Base-by-base conservation (phyloP, 2,888 invertebrate species). In the Eupithecia subfuscata region DNA sequence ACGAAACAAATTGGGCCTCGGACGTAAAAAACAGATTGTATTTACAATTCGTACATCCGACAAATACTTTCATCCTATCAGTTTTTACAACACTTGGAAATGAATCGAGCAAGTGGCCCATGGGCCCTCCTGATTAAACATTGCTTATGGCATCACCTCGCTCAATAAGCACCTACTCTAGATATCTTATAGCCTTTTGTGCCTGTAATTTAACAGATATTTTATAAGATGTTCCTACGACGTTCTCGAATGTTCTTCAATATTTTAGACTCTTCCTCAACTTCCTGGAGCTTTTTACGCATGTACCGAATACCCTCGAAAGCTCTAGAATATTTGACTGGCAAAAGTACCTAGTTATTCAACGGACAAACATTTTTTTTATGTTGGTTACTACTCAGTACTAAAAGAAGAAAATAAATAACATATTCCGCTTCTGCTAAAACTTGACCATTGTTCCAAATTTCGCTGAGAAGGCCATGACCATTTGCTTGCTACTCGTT, bases 1-100 rank as follows among this genome's bases (percentile, higher is more conserved):
- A 75, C 78, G 73, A 76, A 76, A 77, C 78, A 74, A 82, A 82
- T 79, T 79, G 82, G 73, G 70, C 76, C 74, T 78, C 71, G 73
- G 75, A 73, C 74, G 76, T 77, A 79, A 74, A 71, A 72, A 75
- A 75, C 75, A 25, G 52, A 77, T 77, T 76, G 75, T 79, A 76
- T 79, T 78, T 71, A 73, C 70, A 75, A 71, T 74, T 74, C 69
- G 48, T 71, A 76, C 73, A 69, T 52, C 71, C 69, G 56, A 63
- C 25, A n/a, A 63, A 72, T 11, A 16, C 37, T 56, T 69, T 73
- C 65, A 73, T 64, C 34, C 16, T 64, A 60, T 60, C 60, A 60
- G 60, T 60, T 60, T 60, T 60, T 60, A 60, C 60, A 25, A 60
- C 60, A 60, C 22, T 60, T 60, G 12, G 14, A 60, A 60, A 60